These are phyloP conservation scores for Bruchidius siliquastri DNA, from an alignment of 2,888 invertebrate species.

Conservation along the genomic window DNA sequence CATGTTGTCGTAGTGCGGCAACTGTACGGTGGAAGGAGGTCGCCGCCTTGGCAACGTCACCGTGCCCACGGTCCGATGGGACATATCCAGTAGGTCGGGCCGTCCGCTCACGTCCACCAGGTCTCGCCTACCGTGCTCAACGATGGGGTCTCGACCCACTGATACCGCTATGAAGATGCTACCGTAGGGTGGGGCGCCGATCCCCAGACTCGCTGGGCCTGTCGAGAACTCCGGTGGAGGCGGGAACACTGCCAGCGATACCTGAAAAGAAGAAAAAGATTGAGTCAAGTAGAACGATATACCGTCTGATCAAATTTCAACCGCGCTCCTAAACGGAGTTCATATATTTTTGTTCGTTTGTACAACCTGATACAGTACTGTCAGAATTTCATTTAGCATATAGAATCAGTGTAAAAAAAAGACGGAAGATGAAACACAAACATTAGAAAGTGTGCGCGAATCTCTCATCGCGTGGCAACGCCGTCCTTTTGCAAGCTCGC, in stretches of 20 bases:
- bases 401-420: too few species aligned
- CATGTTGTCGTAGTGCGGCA: constrained; percentile 75
- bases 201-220: constrained; percentile 49
- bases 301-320: too few species aligned
- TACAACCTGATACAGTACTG: too few species aligned
- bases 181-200: constrained; percentile 53
- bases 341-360: too few species aligned
- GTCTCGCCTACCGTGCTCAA: constrained; percentile 73
- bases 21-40: constrained; percentile 32
- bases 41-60: constrained; percentile 46
- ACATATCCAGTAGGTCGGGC: constrained; percentile 74
- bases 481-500: too few species aligned
- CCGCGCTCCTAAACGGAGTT: too few species aligned
- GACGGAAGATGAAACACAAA: too few species aligned
- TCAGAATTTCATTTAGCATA: too few species aligned
- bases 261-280: background rate
- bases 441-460: too few species aligned
- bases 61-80: constrained; percentile 51
- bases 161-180: constrained; percentile 84
- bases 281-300: too few species aligned
- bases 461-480: too few species aligned
- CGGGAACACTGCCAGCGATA: constrained; percentile 45
- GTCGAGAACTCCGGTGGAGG: constrained; percentile 60
- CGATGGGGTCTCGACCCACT: constrained; percentile 66
- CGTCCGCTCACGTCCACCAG: constrained; percentile 66